Percentiles rank a stretch among this genome's conserved stretches.
phyloP scores from a whole-genome alignment of 1,140 invertebrate genomes.

The Palaemon carinicauda region DNA sequence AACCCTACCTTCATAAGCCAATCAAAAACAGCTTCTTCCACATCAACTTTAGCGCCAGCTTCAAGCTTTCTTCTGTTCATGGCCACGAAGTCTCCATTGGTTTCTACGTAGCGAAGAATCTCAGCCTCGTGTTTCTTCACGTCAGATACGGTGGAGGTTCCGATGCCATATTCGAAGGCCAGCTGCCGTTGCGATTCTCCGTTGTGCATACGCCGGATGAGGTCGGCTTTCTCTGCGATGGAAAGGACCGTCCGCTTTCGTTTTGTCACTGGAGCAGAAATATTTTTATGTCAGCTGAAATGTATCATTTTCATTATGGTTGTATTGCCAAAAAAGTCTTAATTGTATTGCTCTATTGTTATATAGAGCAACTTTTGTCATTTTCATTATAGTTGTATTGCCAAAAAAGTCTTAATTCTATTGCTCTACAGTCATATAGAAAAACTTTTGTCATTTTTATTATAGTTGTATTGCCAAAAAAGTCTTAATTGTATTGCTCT shows the following conservation, averaged over 20 bases:
- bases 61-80: slow-evolving; percentile 34
- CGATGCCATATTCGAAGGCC: slow-evolving; percentile 35
- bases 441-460: no score
- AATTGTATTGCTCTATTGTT: no score
- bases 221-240: slow-evolving; percentile 41
- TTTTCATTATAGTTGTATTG: no score
- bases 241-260: slow-evolving; percentile 28
- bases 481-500: no score
- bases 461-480: no score
- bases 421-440: no score
- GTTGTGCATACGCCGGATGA: slow-evolving; percentile 26
- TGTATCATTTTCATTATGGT: no score
- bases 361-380: no score
- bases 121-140: slow-evolving; percentile 37
- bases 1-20: slow-evolving; percentile 10
- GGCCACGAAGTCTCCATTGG: slow-evolving; percentile 39
- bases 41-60: slow-evolving; percentile 33
- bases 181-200: slow-evolving; percentile 34
- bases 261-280: neutral
- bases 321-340: no score
- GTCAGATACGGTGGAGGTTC: slow-evolving; percentile 44
- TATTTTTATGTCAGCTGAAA: no score
- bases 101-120: slow-evolving; percentile 16
- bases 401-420: no score
- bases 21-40: slow-evolving; percentile 26